Evolutionary conservation across 1,140 invertebrate species (phyloP).

Genomic region (Neodiprion fabricii): DNA sequence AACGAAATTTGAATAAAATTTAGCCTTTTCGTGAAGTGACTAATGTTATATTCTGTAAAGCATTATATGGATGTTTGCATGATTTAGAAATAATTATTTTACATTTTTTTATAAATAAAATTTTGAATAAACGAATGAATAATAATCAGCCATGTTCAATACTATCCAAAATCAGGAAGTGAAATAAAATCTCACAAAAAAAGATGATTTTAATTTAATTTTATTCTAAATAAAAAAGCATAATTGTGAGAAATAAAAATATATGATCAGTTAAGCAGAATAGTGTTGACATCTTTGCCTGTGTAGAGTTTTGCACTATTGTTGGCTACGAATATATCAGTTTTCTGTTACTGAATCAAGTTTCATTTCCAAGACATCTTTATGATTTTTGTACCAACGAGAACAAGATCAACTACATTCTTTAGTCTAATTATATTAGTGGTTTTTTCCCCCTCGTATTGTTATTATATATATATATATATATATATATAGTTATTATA

Average conservation of each 20-base stretch:
- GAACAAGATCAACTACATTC: too few relatives aligned
- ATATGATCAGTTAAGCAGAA: too few relatives aligned
- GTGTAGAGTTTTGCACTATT: too few relatives aligned
- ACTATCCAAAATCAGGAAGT: background rate
- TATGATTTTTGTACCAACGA: background rate
- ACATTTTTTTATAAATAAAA: conserved; percentile 3
- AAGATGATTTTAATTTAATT: background rate
- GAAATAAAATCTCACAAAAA: too few relatives aligned
- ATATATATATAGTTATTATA: background rate
- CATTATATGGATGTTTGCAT: conserved; percentile 7
- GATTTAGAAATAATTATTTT: conserved; percentile 8
- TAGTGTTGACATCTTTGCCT: too few relatives aligned
- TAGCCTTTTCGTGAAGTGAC: background rate
- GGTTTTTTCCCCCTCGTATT: background rate
- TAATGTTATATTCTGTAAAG: conserved; percentile 3
- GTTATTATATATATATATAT: background rate
- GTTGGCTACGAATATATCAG: too few relatives aligned
- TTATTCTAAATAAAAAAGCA: background rate
- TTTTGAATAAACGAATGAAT: conserved; percentile 1
- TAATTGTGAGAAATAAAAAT: too few relatives aligned
- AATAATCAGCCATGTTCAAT: conserved; percentile 5
- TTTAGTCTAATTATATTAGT: background rate
- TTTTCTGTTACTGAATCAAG: too few relatives aligned
- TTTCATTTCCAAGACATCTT: background rate
- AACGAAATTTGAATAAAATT: background rate